Percentiles rank a stretch among this genome's conserved stretches.
phyloP scores from a whole-genome alignment of 2,888 invertebrate species.

The Dione vanillae region DNA sequence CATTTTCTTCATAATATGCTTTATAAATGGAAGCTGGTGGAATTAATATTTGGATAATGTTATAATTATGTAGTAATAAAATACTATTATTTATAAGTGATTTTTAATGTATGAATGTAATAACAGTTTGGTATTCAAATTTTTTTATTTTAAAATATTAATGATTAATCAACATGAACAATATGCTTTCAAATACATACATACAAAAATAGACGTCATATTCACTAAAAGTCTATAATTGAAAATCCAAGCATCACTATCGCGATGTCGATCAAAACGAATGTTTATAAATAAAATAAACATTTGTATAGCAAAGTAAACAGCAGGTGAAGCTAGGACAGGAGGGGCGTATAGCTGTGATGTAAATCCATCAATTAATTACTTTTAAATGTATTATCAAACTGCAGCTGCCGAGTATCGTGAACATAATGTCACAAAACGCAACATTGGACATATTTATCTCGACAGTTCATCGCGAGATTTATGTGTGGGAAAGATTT shows the following conservation, averaged over 20 bases:
- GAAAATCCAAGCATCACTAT: background rate
- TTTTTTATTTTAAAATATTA: too few relatives aligned
- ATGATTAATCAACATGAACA: too few relatives aligned
- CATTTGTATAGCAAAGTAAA: background rate
- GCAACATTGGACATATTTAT: constrained; percentile 42
- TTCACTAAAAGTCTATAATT: background rate
- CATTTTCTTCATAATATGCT: constrained; percentile 9
- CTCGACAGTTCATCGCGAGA: constrained; percentile 41
- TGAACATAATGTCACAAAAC: constrained; percentile 33
- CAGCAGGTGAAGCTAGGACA: background rate
- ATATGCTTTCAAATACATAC: too few relatives aligned
- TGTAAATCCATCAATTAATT: constrained; percentile 42
- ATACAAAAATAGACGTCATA: background rate
- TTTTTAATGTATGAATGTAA: background rate
- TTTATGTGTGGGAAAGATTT: constrained; percentile 40
- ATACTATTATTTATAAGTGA: too few relatives aligned
- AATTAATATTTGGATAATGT: constrained; percentile 4
- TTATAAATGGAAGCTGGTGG: background rate
- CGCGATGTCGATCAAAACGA: background rate
- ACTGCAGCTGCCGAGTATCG: constrained; percentile 33
- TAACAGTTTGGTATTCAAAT: background rate
- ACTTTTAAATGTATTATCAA: constrained; percentile 44
- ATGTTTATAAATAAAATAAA: background rate
- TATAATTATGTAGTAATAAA: too few relatives aligned
- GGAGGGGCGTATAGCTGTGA: background rate